phyloP scores from a whole-genome alignment of 2,888 invertebrate species.

The Trisateles emortualis region DNA sequence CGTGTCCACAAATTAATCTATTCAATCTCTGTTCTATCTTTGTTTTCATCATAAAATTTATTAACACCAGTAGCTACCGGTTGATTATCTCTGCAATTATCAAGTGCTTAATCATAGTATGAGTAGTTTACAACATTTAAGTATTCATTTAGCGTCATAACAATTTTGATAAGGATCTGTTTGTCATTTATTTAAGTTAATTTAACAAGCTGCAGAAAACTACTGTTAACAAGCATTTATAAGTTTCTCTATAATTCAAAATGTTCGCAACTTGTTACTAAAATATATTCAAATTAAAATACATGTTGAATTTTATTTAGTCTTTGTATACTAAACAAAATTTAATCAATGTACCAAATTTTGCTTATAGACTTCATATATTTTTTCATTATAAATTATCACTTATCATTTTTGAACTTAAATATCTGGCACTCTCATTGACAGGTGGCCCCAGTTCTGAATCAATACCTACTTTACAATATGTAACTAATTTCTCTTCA shows the following conservation, averaged over 20 bases:
- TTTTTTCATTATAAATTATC: no score
- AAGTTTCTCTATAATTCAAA: no score
- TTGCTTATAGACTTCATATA: no score
- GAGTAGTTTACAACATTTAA: conserved; percentile 28
- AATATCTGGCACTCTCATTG: conserved; percentile 7
- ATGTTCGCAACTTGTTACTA: no score
- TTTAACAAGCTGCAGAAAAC: neutral
- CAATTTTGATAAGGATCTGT: conserved; percentile 26
- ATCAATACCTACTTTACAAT: conserved; percentile 25
- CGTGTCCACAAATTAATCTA: conserved; percentile 30
- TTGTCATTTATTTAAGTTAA: conserved; percentile 12
- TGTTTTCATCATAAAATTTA: conserved; percentile 40
- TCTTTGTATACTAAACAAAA: no score
- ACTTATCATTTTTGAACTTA: neutral
- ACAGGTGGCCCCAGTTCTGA: conserved; percentile 38
- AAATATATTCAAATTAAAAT: no score
- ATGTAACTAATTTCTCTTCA: conserved; percentile 42
- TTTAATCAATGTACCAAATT: no score
- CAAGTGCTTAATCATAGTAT: conserved; percentile 32
- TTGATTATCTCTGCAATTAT: conserved; percentile 36
- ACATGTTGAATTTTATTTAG: no score
- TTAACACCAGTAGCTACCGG: conserved; percentile 31
- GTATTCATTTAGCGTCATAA: conserved; percentile 23
- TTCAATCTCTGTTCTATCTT: conserved; percentile 31
- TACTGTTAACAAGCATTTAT: no score